Conservation (phyloP, 1,140 invertebrate species). For the Monomorium pharaonis region DNA sequence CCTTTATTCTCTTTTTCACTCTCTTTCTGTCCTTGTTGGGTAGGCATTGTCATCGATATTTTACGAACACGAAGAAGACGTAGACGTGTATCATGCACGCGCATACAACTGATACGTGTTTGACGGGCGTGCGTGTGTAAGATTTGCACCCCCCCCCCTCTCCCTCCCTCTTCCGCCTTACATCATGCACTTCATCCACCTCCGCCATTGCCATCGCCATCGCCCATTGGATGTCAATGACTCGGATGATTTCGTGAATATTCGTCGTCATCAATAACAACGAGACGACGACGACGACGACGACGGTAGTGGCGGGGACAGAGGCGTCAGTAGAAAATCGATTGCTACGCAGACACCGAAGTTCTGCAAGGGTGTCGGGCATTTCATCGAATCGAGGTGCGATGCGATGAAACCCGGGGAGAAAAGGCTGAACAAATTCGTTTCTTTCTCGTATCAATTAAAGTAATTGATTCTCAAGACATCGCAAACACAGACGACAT, state of each 20-base stretch:
- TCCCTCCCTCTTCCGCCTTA: conserved; percentile 69
- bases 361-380: conserved; percentile 63
- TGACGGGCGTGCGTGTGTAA: conserved; percentile 46
- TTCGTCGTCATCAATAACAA: conserved; percentile 75
- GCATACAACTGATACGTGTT: background rate
- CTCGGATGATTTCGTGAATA: conserved; percentile 81
- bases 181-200: conserved; percentile 75
- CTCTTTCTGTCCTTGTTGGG: conserved; percentile 53
- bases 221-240: conserved; percentile 82
- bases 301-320: background rate
- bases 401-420: conserved; percentile 51
- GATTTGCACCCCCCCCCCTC: conserved; percentile 71
- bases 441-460: conserved; percentile 37
- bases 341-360: conserved; percentile 72
- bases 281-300: conserved; percentile 59
- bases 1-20: background rate
- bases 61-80: conserved; percentile 31
- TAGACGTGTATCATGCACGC: conserved; percentile 20
- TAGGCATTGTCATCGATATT: conserved; percentile 72
- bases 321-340: conserved; percentile 73
- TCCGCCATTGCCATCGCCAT: conserved; percentile 70
- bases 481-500: conserved; percentile 3
- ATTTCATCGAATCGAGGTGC: conserved; percentile 60
- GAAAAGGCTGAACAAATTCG: conserved; percentile 38
- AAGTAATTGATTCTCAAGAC: conserved; percentile 45